phyloP scores from a whole-genome alignment of 2,797 vertebrate species.

The Avahi laniger region DNA sequence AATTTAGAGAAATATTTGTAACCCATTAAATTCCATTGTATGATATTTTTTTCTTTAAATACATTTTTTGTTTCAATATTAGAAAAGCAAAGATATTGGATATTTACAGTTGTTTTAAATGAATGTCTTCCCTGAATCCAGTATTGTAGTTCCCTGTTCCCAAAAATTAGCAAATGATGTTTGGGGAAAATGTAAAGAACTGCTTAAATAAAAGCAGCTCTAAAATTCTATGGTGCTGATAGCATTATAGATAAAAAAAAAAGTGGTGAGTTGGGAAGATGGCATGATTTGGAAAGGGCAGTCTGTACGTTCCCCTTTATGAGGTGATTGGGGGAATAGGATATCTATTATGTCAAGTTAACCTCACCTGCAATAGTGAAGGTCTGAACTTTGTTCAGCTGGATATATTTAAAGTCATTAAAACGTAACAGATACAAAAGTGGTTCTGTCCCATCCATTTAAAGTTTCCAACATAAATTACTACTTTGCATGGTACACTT shows the following conservation, averaged over 20 bases:
- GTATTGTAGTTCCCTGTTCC: not conserved
- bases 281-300: not conserved
- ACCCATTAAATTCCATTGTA: not conserved
- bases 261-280: not conserved
- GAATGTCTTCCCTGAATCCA: not conserved
- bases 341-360: not conserved
- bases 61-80: not conserved
- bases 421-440: slow-evolving; percentile 92
- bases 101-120: not conserved
- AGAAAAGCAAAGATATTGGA: slow-evolving; percentile 24
- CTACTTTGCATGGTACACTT: slow-evolving; percentile 90
- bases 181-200: not conserved
- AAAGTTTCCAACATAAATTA: slow-evolving; percentile 90
- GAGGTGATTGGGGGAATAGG: not conserved
- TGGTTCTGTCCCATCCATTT: slow-evolving; percentile 90
- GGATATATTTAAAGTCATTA: slow-evolving; percentile 91
- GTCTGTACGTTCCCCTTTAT: not conserved
- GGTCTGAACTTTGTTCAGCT: slow-evolving; percentile 89
- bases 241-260: not conserved
- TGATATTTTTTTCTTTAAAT: slow-evolving; percentile 18
- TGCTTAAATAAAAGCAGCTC: not conserved
- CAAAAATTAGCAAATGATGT: not conserved
- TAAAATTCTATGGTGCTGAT: not conserved
- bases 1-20: not conserved
- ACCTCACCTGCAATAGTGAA: slow-evolving; percentile 52